Evolutionary conservation across 2,797 vertebrate genomes (phyloP).

Genomic region (Sebastes itinus): DNA sequence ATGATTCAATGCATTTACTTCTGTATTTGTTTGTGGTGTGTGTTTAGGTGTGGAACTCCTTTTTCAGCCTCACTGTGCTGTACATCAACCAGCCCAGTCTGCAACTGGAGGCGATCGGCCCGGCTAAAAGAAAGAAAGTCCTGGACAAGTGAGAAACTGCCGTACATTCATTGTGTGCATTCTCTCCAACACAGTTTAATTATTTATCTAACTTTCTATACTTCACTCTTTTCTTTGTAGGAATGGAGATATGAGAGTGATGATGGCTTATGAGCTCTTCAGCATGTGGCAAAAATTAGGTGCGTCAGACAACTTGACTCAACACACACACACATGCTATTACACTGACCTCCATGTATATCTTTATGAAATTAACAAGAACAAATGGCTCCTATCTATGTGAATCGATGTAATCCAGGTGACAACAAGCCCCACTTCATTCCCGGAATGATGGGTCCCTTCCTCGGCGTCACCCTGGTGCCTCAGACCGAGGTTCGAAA

Average conservation of each 20-base stretch:
- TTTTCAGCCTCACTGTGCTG: constrained; percentile 96
- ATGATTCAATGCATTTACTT: neutral
- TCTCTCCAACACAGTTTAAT: neutral
- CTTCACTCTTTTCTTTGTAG: constrained; percentile 72
- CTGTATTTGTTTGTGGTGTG: neutral
- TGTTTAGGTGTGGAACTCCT: constrained; percentile 97
- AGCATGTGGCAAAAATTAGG: constrained; percentile 99
- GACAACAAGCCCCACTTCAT: constrained; percentile 99
- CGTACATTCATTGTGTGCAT: neutral
- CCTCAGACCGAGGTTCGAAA: constrained; percentile 96
- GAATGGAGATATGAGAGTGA: constrained; percentile 96
- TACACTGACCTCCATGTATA: neutral
- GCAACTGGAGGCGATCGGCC: constrained; percentile 91
- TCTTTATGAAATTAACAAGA: neutral
- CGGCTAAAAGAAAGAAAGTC: constrained; percentile 94
- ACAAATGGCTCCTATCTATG: neutral
- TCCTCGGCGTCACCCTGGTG: constrained; percentile 96
- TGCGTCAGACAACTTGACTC: constrained; percentile 53
- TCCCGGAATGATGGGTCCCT: constrained; percentile 98
- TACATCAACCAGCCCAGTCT: constrained; percentile 99
- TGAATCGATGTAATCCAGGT: constrained; percentile 78
- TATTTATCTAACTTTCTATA: neutral
- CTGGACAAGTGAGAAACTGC: constrained; percentile 91
- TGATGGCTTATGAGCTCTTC: constrained; percentile 99
- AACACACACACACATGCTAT: neutral